Percentiles rank a stretch among this genome's conserved stretches.
Conservation (phyloP, 2,797 vertebrate species). For the Alca torda region DNA sequence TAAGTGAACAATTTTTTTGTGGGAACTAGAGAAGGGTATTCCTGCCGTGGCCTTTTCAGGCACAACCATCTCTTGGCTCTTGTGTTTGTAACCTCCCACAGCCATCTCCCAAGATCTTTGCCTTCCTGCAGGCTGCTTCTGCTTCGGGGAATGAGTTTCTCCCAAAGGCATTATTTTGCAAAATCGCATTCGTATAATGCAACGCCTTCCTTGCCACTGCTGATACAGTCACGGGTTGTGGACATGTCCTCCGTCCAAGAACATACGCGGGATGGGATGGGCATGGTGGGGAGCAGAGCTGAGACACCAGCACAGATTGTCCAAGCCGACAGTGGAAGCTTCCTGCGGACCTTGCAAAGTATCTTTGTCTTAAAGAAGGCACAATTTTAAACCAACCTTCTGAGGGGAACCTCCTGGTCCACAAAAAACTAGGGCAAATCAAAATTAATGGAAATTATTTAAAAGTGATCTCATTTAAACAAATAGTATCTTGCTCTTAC, state of each 20-base stretch:
- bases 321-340: neutral
- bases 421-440: neutral
- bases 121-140: neutral
- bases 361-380: neutral
- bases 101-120: neutral
- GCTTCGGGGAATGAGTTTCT: neutral
- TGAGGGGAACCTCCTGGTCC: neutral
- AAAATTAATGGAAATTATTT: constrained; percentile 13
- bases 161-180: neutral
- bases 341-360: neutral
- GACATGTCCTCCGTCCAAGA: neutral
- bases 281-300: fast-evolving
- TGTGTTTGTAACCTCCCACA: neutral
- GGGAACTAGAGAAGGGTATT: neutral
- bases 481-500: neutral
- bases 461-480: neutral
- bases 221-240: neutral
- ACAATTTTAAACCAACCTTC: neutral
- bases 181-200: neutral
- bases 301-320: neutral
- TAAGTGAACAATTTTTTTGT: neutral
- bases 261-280: neutral
- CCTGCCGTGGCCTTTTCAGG: neutral
- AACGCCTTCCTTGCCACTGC: neutral
- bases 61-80: neutral